These are phyloP conservation scores for Molorchus minor DNA, from an alignment of 2,888 invertebrate genomes.

Conservation along the genomic window DNA sequence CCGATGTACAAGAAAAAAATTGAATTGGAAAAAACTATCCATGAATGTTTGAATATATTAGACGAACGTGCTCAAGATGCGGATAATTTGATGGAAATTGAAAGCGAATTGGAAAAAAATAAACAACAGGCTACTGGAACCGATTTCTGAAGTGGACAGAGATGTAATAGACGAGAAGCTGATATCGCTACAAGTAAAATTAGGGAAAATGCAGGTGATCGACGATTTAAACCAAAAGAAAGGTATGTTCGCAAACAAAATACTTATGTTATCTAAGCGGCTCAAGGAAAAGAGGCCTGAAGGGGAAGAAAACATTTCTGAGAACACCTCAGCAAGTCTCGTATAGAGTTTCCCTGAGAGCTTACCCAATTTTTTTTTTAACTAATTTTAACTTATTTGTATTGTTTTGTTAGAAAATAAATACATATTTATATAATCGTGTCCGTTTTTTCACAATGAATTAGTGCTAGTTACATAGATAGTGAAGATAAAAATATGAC, in stretches of 20 bases:
- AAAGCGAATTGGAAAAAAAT: slow-evolving; percentile 29
- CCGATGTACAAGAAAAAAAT: slow-evolving; percentile 19
- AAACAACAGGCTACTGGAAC: slow-evolving; percentile 19
- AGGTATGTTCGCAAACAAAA: slow-evolving; percentile 36
- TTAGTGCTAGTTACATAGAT: too few relatives aligned
- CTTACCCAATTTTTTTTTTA: neutral
- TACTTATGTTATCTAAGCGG: slow-evolving; percentile 35
- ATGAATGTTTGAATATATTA: slow-evolving; percentile 29
- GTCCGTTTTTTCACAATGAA: too few relatives aligned
- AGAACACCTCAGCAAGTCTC: neutral
- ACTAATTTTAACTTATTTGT: slow-evolving; percentile 1
- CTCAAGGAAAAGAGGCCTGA: slow-evolving; percentile 18
- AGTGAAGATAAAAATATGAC: too few relatives aligned
- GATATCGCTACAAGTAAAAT: slow-evolving; percentile 42
- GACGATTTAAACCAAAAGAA: slow-evolving; percentile 35
- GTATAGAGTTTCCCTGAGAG: neutral
- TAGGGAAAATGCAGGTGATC: slow-evolving; percentile 40
- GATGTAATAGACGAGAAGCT: slow-evolving; percentile 44
- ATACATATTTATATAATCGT: slow-evolving; percentile 1
- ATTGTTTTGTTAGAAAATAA: neutral
- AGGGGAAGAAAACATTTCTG: neutral
- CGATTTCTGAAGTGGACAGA: slow-evolving; percentile 31
- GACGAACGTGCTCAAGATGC: slow-evolving; percentile 33
- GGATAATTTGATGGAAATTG: slow-evolving; percentile 30
- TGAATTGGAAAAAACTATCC: slow-evolving; percentile 29